Percentiles rank a stretch among this genome's conserved stretches.
Evolutionary conservation across 2,113 vertebrate species (phyloP).

Genomic region (Lamprologus ornatipinnis): DNA sequence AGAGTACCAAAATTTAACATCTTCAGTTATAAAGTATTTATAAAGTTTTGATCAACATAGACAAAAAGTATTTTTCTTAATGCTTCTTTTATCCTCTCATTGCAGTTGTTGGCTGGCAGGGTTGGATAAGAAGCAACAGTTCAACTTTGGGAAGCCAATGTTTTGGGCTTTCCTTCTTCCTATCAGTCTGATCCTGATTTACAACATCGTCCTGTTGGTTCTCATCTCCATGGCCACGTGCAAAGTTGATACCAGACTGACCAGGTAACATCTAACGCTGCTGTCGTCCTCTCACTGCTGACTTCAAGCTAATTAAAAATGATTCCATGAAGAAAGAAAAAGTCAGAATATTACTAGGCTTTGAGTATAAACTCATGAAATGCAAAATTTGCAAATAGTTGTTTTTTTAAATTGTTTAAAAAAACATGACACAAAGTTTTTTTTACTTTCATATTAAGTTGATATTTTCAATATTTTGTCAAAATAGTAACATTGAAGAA

Average conservation of each 20-base stretch:
- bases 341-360: not conserved
- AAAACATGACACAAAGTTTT: not conserved
- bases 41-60: not conserved
- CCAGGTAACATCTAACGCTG: not conserved
- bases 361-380: not conserved
- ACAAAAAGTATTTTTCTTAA: not conserved
- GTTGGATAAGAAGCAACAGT: not conserved
- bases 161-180: conserved; percentile 65
- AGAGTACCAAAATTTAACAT: not conserved
- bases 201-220: conserved; percentile 52
- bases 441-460: not conserved
- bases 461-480: not conserved
- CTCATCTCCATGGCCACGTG: conserved; percentile 37
- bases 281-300: not conserved
- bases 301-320: not conserved
- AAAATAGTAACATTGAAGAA: not conserved
- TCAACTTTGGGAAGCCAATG: conserved; percentile 47
- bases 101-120: conserved; percentile 67
- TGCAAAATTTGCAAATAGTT: not conserved
- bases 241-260: conserved; percentile 17
- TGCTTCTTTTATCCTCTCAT: not conserved
- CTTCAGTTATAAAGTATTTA: not conserved
- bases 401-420: not conserved
- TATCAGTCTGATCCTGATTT: conserved; percentile 52
- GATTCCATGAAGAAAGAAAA: not conserved